Evolutionary conservation across 1,140 invertebrate genomes (phyloP).

Genomic region (Papilio polyxenes): DNA sequence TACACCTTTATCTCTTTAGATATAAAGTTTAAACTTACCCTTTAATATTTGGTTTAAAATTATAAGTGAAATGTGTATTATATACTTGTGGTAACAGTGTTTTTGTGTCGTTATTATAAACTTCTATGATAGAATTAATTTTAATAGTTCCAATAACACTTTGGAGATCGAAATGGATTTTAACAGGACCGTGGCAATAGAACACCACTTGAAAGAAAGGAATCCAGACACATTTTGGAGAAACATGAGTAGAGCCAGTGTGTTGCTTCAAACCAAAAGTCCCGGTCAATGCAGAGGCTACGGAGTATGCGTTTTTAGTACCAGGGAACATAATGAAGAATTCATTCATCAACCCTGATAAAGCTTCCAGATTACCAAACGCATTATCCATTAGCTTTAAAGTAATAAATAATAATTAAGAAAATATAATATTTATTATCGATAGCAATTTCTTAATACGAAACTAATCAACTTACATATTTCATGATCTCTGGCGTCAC

Average conservation of each 20-base stretch:
- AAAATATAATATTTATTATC: neutral
- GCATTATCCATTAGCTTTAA: conserved; percentile 65
- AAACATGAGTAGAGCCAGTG: conserved; percentile 49
- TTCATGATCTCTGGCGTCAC: conserved; percentile 59
- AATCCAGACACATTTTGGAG: conserved; percentile 65
- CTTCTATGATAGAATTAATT: conserved; percentile 49
- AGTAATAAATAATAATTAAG: neutral
- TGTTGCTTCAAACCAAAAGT: conserved; percentile 56
- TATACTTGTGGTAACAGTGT: conserved; percentile 59
- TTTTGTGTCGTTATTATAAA: conserved; percentile 68
- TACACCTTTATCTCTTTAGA: neutral
- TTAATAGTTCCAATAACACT: conserved; percentile 48
- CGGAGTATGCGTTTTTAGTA: conserved; percentile 61
- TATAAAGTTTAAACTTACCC: conserved; percentile 53
- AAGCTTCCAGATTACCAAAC: conserved; percentile 62
- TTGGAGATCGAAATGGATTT: conserved; percentile 67
- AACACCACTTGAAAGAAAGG: conserved; percentile 72
- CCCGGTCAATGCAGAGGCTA: conserved; percentile 64
- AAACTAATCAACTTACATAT: conserved; percentile 51
- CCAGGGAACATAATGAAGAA: conserved; percentile 68
- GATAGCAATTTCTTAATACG: neutral
- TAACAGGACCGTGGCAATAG: conserved; percentile 61
- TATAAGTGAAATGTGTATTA: conserved; percentile 63
- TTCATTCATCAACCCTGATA: conserved; percentile 70
- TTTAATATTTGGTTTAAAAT: conserved; percentile 59